These are phyloP conservation scores for Parasteatoda tepidariorum DNA, from an alignment of 1,140 invertebrate genomes.

Conservation along the genomic window DNA sequence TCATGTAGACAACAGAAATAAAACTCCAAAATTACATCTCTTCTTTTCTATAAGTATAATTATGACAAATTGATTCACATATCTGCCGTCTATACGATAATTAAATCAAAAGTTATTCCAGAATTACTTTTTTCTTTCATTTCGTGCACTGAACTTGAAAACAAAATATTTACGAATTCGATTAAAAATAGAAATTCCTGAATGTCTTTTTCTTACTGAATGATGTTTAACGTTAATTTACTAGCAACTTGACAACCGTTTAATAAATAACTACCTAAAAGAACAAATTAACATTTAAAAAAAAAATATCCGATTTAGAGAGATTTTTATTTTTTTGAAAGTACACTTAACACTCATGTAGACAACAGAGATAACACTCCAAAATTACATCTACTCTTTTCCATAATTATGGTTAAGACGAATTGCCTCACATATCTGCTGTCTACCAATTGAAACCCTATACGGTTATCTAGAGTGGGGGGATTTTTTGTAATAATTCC, in stretches of 20 bases:
- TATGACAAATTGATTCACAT: slow-evolving; percentile 25
- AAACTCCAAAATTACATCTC: not conserved
- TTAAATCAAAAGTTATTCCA: too few relatives aligned
- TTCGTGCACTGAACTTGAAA: too few relatives aligned
- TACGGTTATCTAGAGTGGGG: slow-evolving; percentile 19
- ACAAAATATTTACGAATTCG: too few relatives aligned
- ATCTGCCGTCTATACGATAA: slow-evolving; percentile 1
- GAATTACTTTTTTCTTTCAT: too few relatives aligned
- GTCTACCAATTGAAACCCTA: slow-evolving; percentile 28
- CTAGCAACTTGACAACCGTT: too few relatives aligned
- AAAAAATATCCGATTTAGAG: too few relatives aligned
- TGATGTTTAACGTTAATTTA: too few relatives aligned
- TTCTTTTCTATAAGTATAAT: slow-evolving; percentile 29
- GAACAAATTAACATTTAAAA: too few relatives aligned
- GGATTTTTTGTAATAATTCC: slow-evolving; percentile 24
- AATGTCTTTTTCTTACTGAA: too few relatives aligned
- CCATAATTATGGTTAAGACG: slow-evolving; percentile 42
- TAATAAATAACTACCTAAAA: too few relatives aligned
- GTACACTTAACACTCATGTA: not conserved
- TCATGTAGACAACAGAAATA: not conserved
- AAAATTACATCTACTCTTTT: not conserved
- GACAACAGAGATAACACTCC: not conserved
- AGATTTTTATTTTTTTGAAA: too few relatives aligned
- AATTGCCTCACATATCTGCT: slow-evolving; percentile 14
- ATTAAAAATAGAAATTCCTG: too few relatives aligned